phyloP scores from a whole-genome alignment of 2,888 invertebrate genomes.

The Leucophora obtusa region DNA sequence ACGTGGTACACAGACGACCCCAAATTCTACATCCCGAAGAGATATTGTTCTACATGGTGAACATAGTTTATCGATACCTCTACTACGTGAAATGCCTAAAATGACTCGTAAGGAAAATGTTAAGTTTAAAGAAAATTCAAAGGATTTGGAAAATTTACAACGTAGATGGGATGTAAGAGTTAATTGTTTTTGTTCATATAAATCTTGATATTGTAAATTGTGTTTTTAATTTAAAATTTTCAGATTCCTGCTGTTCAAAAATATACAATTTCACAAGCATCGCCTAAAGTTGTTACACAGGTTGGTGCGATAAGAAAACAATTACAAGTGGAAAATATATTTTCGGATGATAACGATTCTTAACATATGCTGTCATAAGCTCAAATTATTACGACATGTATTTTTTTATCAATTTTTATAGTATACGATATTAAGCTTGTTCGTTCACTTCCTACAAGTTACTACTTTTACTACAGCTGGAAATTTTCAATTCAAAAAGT shows the following conservation, averaged over 20 bases:
- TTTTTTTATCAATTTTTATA: too few species aligned
- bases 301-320: slow-evolving; percentile 84
- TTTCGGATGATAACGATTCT: slow-evolving; percentile 78
- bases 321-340: slow-evolving; percentile 83
- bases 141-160: slow-evolving; percentile 75
- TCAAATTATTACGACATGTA: neutral
- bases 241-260: slow-evolving; percentile 83
- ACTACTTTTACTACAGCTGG: too few species aligned
- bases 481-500: too few species aligned
- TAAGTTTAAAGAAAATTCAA: slow-evolving; percentile 33
- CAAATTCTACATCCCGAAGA: slow-evolving; percentile 69
- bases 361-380: neutral
- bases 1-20: slow-evolving; percentile 75
- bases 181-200: neutral
- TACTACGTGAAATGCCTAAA: slow-evolving; percentile 81
- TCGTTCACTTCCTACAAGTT: too few species aligned
- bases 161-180: slow-evolving; percentile 80
- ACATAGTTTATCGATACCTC: slow-evolving; percentile 81
- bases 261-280: slow-evolving; percentile 72
- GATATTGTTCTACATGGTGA: slow-evolving; percentile 75
- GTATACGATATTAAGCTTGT: too few species aligned
- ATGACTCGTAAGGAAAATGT: slow-evolving; percentile 73
- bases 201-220: neutral
- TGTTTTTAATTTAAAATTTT: neutral
- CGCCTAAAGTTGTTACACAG: slow-evolving; percentile 82